phyloP scores from a whole-genome alignment of 2,888 invertebrate species.

The Cheilosia urbana region DNA sequence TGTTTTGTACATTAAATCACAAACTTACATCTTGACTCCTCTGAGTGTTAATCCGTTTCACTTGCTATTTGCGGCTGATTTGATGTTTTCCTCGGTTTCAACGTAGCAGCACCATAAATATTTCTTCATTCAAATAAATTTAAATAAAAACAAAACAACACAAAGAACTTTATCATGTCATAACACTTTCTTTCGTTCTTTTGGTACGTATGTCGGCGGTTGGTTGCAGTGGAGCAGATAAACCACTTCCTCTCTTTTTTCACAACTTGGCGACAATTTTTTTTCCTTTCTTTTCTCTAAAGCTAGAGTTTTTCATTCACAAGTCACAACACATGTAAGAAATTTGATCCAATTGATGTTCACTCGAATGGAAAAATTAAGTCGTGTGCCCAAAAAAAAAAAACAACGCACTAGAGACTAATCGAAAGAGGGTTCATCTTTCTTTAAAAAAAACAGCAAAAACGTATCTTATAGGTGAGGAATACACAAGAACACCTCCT shows the following conservation, averaged over 20 bases:
- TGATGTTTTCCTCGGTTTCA: conserved; percentile 34
- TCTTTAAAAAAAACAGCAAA: conserved; percentile 18
- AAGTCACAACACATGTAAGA: conserved; percentile 22
- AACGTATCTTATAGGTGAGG: conserved; percentile 54
- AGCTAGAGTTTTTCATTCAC: conserved; percentile 32
- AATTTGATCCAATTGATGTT: conserved; percentile 44
- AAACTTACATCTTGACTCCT: conserved; percentile 53
- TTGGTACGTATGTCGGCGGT: conserved; percentile 37
- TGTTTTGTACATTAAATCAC: not conserved
- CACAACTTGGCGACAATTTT: conserved; percentile 42
- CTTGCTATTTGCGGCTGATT: conserved; percentile 2
- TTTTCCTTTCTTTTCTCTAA: conserved; percentile 1
- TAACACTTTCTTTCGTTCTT: conserved; percentile 31
- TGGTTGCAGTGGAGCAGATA: conserved; percentile 57
- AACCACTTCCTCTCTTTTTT: conserved; percentile 68
- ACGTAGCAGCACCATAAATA: conserved; percentile 34
- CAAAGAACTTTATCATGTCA: conserved; percentile 58
- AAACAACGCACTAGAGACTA: conserved; percentile 19
- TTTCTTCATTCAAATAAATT: conserved; percentile 36
- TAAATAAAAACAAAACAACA: conserved; percentile 14
- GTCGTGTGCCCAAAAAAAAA: conserved; percentile 11
- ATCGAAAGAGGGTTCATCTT: conserved; percentile 31
- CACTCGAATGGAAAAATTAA: conserved; percentile 22
- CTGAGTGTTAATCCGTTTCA: conserved; percentile 47
- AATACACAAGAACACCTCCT: conserved; percentile 44